These are phyloP conservation scores for Falco columbarius DNA, from an alignment of 2,797 vertebrate species.

Conservation along the genomic window DNA sequence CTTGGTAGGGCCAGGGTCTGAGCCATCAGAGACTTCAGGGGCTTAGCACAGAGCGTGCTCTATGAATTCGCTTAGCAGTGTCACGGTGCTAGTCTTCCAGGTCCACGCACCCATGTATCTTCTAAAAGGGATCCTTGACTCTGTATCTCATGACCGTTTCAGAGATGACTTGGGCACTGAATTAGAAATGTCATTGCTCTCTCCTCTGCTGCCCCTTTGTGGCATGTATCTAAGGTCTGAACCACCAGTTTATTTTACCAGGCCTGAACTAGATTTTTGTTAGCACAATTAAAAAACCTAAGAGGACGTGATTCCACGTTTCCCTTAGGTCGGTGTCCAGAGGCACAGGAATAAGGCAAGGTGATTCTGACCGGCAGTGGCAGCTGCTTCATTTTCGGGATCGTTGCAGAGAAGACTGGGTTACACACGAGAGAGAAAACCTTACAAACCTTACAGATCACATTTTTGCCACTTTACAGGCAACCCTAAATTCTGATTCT, in stretches of 20 bases:
- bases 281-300: neutral
- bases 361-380: neutral
- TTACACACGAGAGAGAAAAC: neutral
- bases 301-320: neutral
- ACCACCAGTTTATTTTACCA: neutral
- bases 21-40: neutral
- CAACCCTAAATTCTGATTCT: neutral
- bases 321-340: neutral
- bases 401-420: neutral
- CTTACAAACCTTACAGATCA: neutral
- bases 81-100: neutral
- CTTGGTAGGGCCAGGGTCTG: neutral
- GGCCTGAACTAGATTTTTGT: neutral
- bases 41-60: neutral
- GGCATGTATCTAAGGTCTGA: neutral
- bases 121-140: neutral
- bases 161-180: neutral
- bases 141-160: accelerated
- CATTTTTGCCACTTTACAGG: neutral
- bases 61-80: neutral
- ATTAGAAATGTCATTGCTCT: neutral
- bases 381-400: neutral
- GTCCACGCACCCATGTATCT: neutral
- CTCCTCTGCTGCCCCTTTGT: neutral
- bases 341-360: neutral